A percentile compares a stretch with the other conserved stretches of the same genome.
Conservation (phyloP, 2,888 invertebrate species). For the Acrobasis suavella region DNA sequence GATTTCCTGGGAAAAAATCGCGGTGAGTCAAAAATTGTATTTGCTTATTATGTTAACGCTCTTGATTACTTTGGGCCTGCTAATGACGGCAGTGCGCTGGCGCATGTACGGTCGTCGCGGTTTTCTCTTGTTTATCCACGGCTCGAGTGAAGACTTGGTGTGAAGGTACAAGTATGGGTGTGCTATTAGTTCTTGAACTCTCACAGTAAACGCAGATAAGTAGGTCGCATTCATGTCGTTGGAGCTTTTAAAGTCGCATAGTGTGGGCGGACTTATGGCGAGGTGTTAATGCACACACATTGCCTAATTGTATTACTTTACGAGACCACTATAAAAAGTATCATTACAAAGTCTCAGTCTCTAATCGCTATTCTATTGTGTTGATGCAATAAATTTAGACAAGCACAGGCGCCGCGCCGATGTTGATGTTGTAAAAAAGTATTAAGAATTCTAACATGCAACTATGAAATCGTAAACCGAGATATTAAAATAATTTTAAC, state of each 20-base stretch:
- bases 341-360: conserved; percentile 59
- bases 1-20: conserved; percentile 62
- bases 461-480: neutral
- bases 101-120: conserved; percentile 49
- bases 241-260: conserved; percentile 49
- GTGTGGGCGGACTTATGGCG: conserved; percentile 69
- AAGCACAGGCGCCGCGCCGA: conserved; percentile 26
- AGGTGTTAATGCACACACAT: conserved; percentile 79
- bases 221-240: conserved; percentile 62
- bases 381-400: conserved; percentile 18
- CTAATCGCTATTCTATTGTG: conserved; percentile 69
- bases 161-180: conserved; percentile 52
- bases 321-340: conserved; percentile 69
- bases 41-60: conserved; percentile 51
- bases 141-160: conserved; percentile 22
- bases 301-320: conserved; percentile 79
- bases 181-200: conserved; percentile 47
- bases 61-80: conserved; percentile 53
- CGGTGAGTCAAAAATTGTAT: conserved; percentile 65
- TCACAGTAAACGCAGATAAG: conserved; percentile 47
- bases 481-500: conserved; percentile 16
- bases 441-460: conserved; percentile 12
- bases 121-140: conserved; percentile 51
- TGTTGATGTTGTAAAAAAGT: conserved; percentile 18
- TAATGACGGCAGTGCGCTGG: conserved; percentile 47